Evolutionary conservation across 2,113 vertebrate species (phyloP), one percentile per base, ranked within the genome.

Genomic region (Glareola pratincola): DNA sequence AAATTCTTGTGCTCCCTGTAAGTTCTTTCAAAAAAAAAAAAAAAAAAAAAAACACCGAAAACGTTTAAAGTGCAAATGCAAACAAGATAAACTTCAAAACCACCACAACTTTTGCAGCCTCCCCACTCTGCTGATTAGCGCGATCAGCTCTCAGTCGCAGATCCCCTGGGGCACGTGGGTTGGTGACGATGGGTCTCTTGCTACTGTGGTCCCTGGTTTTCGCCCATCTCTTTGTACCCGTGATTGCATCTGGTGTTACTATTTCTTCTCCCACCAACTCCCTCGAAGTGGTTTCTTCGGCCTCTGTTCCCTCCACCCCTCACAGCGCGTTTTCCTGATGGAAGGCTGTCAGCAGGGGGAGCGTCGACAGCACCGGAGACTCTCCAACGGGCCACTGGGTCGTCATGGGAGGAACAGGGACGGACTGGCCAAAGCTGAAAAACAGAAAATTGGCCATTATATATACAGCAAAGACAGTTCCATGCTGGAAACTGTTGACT

Each of bases 271-370:
- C 37, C 39, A 4, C 20, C 24, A 75, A 47, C 4, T 22, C 8
- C 6, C 7, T 47, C 47, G 26, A 50, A 85, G 24, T 3, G 9
- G 6, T 53, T 76, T 60, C 13, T 13, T 51, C 91, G 43, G 22
- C 74, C 17, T 13, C 23, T 41, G 12, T 21, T 59, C 18, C 23
- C 50, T 32, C 23, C 47, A 47, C 43, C 6, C 30, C 37, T 60
- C 34, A 23, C 41, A 45, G 50, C 4, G 9, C 9, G 2, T 89
- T 86, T 89, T 74, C 36, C 80, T 26, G 30, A 26, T 76, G 27
- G 66, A 82, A 32, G 1, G 0, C 14, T 73, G 72, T 88, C 95
- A 90, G 72, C 68, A 96, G 94, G 36, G 90, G 85, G 94, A 95
- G 91, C 13, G 34, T 93, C 85, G 84, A 75, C 51, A 91, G 79